Conservation (phyloP, 2,113 vertebrate genomes). For the Synchiropus splendidus region DNA sequence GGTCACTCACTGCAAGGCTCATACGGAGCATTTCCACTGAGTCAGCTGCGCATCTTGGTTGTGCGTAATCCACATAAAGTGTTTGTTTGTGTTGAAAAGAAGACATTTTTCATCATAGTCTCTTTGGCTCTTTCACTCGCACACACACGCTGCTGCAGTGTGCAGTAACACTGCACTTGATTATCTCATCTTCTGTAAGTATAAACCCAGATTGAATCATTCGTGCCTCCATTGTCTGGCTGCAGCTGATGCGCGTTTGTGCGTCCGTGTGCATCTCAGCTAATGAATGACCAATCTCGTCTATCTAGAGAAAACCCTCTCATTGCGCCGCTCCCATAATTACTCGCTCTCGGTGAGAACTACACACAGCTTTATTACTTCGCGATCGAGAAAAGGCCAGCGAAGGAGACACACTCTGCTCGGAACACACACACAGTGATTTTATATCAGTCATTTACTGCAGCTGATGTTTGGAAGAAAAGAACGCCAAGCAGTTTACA, state of each 20-base stretch:
- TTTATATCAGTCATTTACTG: slow-evolving; percentile 37
- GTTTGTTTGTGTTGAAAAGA: no score
- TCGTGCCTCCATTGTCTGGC: slow-evolving; percentile 66
- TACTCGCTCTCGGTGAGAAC: slow-evolving; percentile 51
- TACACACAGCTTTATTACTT: slow-evolving; percentile 49
- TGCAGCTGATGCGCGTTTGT: slow-evolving; percentile 56
- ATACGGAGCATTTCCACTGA: no score
- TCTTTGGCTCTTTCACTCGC: slow-evolving; percentile 9
- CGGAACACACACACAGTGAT: slow-evolving; percentile 5
- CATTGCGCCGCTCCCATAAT: slow-evolving; percentile 86
- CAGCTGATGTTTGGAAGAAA: slow-evolving; percentile 11
- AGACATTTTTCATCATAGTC: no score
- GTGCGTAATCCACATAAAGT: no score
- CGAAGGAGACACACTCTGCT: slow-evolving; percentile 16
- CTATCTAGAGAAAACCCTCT: slow-evolving; percentile 91
- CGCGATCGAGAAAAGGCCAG: slow-evolving; percentile 22
- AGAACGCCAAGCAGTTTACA: slow-evolving; percentile 19
- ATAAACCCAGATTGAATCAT: slow-evolving; percentile 99
- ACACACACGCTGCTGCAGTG: slow-evolving; percentile 28
- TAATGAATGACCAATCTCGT: slow-evolving; percentile 99
- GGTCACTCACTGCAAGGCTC: no score
- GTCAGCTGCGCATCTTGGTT: no score
- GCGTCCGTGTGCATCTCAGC: slow-evolving; percentile 67
- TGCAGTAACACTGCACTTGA: slow-evolving; percentile 86
- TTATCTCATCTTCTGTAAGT: slow-evolving; percentile 99